phyloP scores from a whole-genome alignment of 2,113 vertebrate genomes.

The Chloropsis cyanopogon region DNA sequence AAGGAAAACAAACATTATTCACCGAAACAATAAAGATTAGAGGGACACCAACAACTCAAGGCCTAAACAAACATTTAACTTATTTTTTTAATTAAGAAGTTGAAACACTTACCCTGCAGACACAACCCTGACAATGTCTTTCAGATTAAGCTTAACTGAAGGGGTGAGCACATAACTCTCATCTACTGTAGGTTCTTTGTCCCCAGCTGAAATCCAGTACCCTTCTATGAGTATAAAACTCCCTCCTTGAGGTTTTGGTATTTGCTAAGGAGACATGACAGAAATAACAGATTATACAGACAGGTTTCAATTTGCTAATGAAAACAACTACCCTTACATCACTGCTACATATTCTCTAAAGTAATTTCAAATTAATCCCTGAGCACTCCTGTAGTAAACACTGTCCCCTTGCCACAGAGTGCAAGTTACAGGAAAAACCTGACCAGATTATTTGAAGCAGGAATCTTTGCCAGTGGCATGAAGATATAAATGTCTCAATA shows the following conservation, averaged over 20 bases:
- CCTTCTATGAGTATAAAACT: slow-evolving; percentile 84
- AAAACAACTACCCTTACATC: background rate
- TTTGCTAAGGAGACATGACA: slow-evolving; percentile 75
- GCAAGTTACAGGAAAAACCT: background rate
- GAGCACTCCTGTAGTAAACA: background rate
- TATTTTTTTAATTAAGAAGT: background rate
- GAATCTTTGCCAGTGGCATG: background rate
- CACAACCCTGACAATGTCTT: slow-evolving; percentile 90
- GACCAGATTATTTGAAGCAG: background rate
- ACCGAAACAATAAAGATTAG: background rate
- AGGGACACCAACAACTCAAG: background rate
- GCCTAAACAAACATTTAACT: background rate
- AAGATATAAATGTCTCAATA: background rate
- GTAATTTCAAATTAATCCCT: background rate
- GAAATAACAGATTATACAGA: background rate
- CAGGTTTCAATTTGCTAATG: background rate
- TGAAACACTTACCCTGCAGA: slow-evolving; percentile 84
- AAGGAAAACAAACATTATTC: background rate
- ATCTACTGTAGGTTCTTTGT: slow-evolving; percentile 84
- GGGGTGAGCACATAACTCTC: slow-evolving; percentile 88
- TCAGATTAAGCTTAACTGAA: slow-evolving; percentile 93
- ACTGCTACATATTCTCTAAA: background rate
- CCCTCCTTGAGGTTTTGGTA: slow-evolving; percentile 82
- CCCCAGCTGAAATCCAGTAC: slow-evolving; percentile 92
- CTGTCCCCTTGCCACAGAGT: background rate